These are phyloP conservation scores for Lagocephalus sceleratus DNA, from an alignment of 2,797 vertebrate genomes.

Conservation along the genomic window DNA sequence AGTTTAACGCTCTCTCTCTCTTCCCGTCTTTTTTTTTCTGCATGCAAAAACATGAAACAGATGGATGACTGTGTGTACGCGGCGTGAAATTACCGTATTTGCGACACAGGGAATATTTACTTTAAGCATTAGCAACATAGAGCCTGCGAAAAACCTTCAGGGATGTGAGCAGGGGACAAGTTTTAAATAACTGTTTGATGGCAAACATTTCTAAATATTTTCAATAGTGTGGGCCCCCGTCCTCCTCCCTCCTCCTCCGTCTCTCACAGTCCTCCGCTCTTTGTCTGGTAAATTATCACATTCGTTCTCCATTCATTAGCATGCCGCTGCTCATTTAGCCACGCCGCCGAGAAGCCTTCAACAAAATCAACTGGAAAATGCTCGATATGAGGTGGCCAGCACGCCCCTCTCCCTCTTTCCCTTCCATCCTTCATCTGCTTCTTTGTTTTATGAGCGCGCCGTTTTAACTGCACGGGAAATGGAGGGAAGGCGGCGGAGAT, in stretches of 20 bases:
- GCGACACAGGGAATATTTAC: slow-evolving; percentile 65
- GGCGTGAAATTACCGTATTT: slow-evolving; percentile 76
- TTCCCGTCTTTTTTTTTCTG: slow-evolving; percentile 35
- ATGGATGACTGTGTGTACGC: slow-evolving; percentile 68
- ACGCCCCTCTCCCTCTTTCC: slow-evolving; percentile 15
- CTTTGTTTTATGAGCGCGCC: slow-evolving; percentile 44
- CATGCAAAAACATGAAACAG: slow-evolving; percentile 68
- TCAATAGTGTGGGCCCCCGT: slow-evolving; percentile 31
- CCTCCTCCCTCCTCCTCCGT: slow-evolving; percentile 7
- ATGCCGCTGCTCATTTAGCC: slow-evolving; percentile 74
- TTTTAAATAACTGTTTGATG: slow-evolving; percentile 74
- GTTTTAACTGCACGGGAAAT: slow-evolving; percentile 61
- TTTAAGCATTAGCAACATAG: slow-evolving; percentile 61
- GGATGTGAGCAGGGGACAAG: slow-evolving; percentile 52
- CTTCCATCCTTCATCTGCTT: slow-evolving; percentile 42
- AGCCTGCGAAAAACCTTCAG: slow-evolving; percentile 40
- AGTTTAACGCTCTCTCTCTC: slow-evolving; percentile 46
- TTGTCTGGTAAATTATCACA: slow-evolving; percentile 68
- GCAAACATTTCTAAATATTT: slow-evolving; percentile 65
- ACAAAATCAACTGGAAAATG: slow-evolving; percentile 80
- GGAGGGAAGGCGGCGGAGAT: slow-evolving; percentile 63
- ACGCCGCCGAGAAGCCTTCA: slow-evolving; percentile 69
- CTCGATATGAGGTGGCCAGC: slow-evolving; percentile 60
- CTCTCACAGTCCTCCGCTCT: slow-evolving; percentile 45
- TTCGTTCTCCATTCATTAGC: slow-evolving; percentile 76